Conservation (phyloP, 2,113 vertebrate species). For the Notechis scutatus region DNA sequence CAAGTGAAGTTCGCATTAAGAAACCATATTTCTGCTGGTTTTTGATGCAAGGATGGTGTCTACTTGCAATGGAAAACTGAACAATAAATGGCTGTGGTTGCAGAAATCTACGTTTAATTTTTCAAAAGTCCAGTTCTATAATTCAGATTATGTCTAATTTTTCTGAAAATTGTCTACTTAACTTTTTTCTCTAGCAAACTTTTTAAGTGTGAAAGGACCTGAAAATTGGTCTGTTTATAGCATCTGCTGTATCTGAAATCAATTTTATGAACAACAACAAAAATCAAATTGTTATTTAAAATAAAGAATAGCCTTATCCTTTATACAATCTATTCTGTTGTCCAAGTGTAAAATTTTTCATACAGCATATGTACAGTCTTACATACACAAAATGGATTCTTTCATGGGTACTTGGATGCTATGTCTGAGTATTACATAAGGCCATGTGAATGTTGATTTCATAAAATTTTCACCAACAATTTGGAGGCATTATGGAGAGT, state of each 20-base stretch:
- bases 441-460: not conserved
- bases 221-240: not conserved
- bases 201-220: not conserved
- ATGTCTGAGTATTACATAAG: not conserved
- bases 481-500: not conserved
- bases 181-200: not conserved
- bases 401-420: not conserved
- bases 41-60: constrained; percentile 8
- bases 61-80: not conserved
- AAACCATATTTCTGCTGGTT: not conserved
- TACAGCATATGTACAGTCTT: not conserved
- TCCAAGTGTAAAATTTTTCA: not conserved
- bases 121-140: not conserved
- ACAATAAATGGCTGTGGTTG: not conserved
- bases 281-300: not conserved
- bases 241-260: not conserved
- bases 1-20: not conserved
- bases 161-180: not conserved
- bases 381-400: not conserved
- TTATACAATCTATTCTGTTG: not conserved
- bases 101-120: not conserved
- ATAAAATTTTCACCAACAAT: not conserved
- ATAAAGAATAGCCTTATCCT: not conserved
- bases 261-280: not conserved
- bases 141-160: not conserved